Evolutionary conservation across 2,113 vertebrate species (phyloP).

Genomic region (Neotoma lepida): DNA sequence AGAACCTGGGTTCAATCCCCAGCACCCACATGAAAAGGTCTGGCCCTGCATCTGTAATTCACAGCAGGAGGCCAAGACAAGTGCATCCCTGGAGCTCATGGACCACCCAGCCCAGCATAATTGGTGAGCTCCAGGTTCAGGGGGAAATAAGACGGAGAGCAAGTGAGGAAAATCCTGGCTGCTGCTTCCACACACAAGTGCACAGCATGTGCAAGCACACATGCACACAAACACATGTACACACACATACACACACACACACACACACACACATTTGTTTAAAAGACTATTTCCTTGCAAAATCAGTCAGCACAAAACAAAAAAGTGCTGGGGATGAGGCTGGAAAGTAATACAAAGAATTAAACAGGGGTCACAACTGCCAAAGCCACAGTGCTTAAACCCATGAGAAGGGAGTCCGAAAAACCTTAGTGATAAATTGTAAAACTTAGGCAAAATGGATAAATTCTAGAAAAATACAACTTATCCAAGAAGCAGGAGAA

Average conservation of each 20-base stretch:
- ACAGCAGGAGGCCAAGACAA: not conserved
- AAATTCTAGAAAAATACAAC: slow-evolving; percentile 41
- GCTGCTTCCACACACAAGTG: too few species aligned
- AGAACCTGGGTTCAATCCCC: too few species aligned
- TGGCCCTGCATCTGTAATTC: too few species aligned
- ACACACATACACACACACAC: not conserved
- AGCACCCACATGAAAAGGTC: not conserved
- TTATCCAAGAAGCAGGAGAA: slow-evolving; percentile 1
- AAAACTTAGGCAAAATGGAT: slow-evolving; percentile 46
- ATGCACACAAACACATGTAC: not conserved
- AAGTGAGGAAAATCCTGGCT: not conserved
- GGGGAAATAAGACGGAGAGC: not conserved
- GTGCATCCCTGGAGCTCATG: too few species aligned
- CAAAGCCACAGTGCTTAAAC: not conserved
- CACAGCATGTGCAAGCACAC: not conserved
- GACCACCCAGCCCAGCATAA: not conserved
- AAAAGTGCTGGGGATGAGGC: not conserved
- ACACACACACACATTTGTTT: not conserved
- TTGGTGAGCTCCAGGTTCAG: not conserved
- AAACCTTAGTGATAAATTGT: slow-evolving; percentile 21
- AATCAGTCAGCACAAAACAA: not conserved
- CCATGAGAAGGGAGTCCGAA: not conserved
- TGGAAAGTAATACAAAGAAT: not conserved
- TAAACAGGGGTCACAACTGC: not conserved
- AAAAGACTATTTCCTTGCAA: not conserved